Evolutionary conservation across 2,797 vertebrate genomes (phyloP), one percentile per base, ranked within the genome.

Genomic region (Oreonectes daqikongensis): DNA sequence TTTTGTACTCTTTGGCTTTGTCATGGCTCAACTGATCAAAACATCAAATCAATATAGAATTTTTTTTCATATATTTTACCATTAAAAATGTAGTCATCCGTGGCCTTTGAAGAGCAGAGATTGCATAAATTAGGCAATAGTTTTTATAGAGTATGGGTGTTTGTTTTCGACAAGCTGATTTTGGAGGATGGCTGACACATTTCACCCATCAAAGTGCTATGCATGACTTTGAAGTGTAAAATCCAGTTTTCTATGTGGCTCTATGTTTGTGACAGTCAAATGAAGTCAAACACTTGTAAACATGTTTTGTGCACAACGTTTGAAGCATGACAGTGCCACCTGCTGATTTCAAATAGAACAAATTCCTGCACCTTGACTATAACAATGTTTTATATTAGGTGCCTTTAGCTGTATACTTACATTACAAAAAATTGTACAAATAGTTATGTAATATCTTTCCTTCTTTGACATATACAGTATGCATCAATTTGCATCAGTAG

Each of bases 241-340:
- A 91, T 92, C 87, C 90, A 89, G 87, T 91, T 90, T 90, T 89
- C 87, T 88, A 85, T 79, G 84, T 79, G 84, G 74, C n/a, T 64
- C 76, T 79, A 70, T 72, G 66, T 73, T 66, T 71, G 59, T 81
- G 81, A 81, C 78, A 48, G 72, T 65, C 75, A 85, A 83, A 74
- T 79, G 75, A 84, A 85, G 63, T 68, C 75, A 50, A 24, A 38
- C 42, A 22, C 61, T n/a, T 66, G 9, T 40, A 3, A 63, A 35
- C 9, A 0, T 15, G 20, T 75, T 35, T 65, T 18, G 4, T 59
- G 72, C 20, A 28, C 38, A 77, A 68, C 69, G 70, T 61, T 44
- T 85, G 86, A 92, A 92, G 92, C 88, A 85, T 86, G 88, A 91
- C 87, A 92, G 90, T 88, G 91, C 93, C 93, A 90, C 92, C 93